Evolutionary conservation across 2,888 invertebrate genomes (phyloP).

Genomic region (Neuroscelio doddi): DNA sequence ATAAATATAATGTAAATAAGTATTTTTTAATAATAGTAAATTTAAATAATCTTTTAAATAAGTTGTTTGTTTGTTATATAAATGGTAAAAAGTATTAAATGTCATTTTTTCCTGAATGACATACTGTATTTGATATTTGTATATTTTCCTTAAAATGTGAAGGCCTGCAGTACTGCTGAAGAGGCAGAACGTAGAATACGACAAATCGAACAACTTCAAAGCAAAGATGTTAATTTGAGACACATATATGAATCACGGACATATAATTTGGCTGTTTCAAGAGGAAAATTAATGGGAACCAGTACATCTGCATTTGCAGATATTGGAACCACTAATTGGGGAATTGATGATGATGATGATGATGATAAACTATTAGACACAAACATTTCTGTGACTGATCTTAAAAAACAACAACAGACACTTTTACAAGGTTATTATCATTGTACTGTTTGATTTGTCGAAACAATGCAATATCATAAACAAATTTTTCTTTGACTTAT

Average conservation of each 20-base stretch:
- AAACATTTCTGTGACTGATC: slow-evolving; percentile 72
- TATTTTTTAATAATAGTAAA: too few relatives aligned
- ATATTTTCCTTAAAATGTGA: slow-evolving; percentile 55
- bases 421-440: slow-evolving; percentile 74
- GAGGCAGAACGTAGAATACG: slow-evolving; percentile 78
- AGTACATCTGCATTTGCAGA: slow-evolving; percentile 68
- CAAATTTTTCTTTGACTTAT: slow-evolving; percentile 6
- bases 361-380: slow-evolving; percentile 72
- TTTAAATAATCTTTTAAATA: too few relatives aligned
- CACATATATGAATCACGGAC: slow-evolving; percentile 73
- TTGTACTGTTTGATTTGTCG: slow-evolving; percentile 1
- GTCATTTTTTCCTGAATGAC: too few relatives aligned
- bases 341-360: slow-evolving; percentile 68
- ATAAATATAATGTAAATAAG: too few relatives aligned
- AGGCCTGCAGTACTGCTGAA: slow-evolving; percentile 74
- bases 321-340: slow-evolving; percentile 72
- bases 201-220: slow-evolving; percentile 77
- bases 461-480: too few relatives aligned
- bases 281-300: slow-evolving; percentile 66
- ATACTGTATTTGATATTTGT: too few relatives aligned
- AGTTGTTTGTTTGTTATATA: too few relatives aligned
- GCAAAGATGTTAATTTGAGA: slow-evolving; percentile 76
- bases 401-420: slow-evolving; percentile 76
- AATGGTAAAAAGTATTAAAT: too few relatives aligned
- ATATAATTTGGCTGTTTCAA: slow-evolving; percentile 60